Base-by-base conservation (phyloP, 64 coral and sea anemone genomes). In the Cladopsammia gracilis region DNA sequence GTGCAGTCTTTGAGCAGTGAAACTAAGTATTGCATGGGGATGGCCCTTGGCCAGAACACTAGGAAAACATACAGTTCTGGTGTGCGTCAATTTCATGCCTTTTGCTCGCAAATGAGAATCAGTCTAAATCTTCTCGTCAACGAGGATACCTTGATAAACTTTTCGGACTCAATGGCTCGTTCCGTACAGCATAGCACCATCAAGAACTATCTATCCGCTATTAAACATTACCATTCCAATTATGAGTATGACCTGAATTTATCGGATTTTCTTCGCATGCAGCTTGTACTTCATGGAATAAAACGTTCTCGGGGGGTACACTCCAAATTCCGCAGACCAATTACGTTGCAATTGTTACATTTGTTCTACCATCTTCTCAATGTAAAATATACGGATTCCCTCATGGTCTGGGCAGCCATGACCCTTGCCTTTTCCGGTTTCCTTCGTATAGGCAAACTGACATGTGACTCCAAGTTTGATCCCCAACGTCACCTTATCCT, bases 321-420 rank as follows among this genome's bases (percentile, higher is more conserved):
- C 12, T 46, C 70, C 34, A 73, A 18, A 48, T 2, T 52, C 15
- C 48, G 73, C 5, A 76, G 73, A 76, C 73, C 45, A 0, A 76
- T 76, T 2, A 76, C 73, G 20, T 76, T 76, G 73, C 18, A n/a
- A 13, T 14, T 76, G 9, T 22, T 76, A 76, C 53, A 76, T 52
- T 76, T 51, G 15, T 76, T 73, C 51, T 76, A 76, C 16, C 73
- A 76, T 9, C 48, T 76, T n/a, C 42, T 76, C 5, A 76, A 76
- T 45, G 47, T 76, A 3, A 49, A 76, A 76, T 51, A 53, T 52
- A 76, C 73, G 11, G 67, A 69, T 24, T 70, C 20, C 62, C 9
- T 50, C 0, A 93, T 60, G 90, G 16, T 85, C 76, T 92, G 90
- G 90, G 90, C 90, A 76, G 89, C 89, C 12, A 85, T 85, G 79